Evolutionary conservation across 1,140 invertebrate species (phyloP).

Genomic region (Asbolus verrucosus): DNA sequence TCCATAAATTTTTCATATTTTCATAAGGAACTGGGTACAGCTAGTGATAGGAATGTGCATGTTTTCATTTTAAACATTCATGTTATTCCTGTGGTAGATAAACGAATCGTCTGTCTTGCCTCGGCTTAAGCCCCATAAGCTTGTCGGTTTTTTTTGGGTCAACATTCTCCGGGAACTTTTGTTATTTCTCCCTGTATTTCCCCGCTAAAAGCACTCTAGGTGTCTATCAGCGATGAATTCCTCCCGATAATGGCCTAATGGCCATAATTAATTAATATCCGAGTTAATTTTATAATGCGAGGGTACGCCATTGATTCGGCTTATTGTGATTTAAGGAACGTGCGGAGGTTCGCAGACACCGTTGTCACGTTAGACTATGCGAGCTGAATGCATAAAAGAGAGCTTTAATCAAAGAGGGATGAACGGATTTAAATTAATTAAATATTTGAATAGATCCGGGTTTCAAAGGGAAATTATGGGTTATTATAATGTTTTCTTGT

Average conservation of each 20-base stretch:
- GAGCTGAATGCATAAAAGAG: slow-evolving; percentile 49
- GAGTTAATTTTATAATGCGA: slow-evolving; percentile 36
- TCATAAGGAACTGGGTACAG: slow-evolving; percentile 40
- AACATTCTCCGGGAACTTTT: too few relatives aligned
- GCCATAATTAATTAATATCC: slow-evolving; percentile 42
- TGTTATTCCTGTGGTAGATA: background rate
- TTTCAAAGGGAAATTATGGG: slow-evolving; percentile 49
- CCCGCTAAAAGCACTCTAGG: slow-evolving; percentile 20
- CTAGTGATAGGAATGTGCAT: too few relatives aligned
- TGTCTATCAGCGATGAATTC: slow-evolving; percentile 9
- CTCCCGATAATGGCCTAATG: slow-evolving; percentile 24
- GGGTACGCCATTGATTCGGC: slow-evolving; percentile 38
- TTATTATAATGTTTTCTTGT: slow-evolving; percentile 51
- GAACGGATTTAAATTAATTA: slow-evolving; percentile 52
- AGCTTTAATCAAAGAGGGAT: slow-evolving; percentile 48
- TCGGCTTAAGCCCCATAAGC: too few relatives aligned
- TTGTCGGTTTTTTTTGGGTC: too few relatives aligned
- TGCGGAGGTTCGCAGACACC: slow-evolving; percentile 25
- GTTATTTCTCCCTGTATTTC: too few relatives aligned
- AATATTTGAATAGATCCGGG: slow-evolving; percentile 50
- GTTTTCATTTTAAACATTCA: slow-evolving; percentile 28
- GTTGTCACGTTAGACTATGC: slow-evolving; percentile 42
- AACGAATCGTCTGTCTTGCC: too few relatives aligned
- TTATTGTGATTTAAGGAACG: slow-evolving; percentile 41
- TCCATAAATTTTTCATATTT: slow-evolving; percentile 51